Evolutionary conservation across 2,888 invertebrate species (phyloP).

Genomic region (Amblyjoppa fuscipennis): DNA sequence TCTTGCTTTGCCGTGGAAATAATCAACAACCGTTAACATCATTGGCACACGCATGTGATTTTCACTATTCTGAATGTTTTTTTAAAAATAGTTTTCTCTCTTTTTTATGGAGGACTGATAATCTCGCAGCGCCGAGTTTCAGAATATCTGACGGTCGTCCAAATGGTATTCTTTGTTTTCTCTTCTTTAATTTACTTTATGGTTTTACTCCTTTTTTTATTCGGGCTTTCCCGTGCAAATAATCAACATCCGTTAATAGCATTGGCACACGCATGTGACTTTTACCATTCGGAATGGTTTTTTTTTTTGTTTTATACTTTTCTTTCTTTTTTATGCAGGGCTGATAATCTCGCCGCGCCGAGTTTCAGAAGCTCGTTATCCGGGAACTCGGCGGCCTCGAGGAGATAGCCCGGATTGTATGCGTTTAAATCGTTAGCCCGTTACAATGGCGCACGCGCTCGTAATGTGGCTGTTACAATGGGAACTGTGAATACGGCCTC

Average conservation of each 20-base stretch:
- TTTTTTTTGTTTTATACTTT: not conserved
- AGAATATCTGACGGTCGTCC: not conserved
- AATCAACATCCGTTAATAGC: conserved; percentile 38
- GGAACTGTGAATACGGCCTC: conserved; percentile 48
- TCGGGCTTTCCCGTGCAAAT: not conserved
- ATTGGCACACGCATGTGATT: conserved; percentile 11
- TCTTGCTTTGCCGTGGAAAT: not conserved
- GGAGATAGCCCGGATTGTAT: conserved; percentile 38
- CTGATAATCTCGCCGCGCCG: conserved; percentile 52
- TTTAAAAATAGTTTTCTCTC: not conserved
- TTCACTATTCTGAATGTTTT: conserved; percentile 14
- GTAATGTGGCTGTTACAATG: conserved; percentile 64
- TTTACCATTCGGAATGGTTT: conserved; percentile 24
- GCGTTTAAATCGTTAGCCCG: conserved; percentile 48
- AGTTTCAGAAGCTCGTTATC: conserved; percentile 55
- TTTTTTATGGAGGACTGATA: conserved; percentile 37
- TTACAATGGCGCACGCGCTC: conserved; percentile 49
- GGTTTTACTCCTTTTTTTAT: not conserved
- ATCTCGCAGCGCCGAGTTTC: conserved; percentile 47
- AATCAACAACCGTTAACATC: conserved; percentile 32
- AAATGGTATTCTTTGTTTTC: not conserved
- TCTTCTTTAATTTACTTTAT: not conserved
- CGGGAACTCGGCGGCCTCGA: conserved; percentile 11
- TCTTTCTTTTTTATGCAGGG: conserved; percentile 16
- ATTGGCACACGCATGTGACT: conserved; percentile 24